A percentile compares a stretch with the other conserved stretches of the same genome.
Conservation (phyloP, 2,888 invertebrate genomes). For the Sericinus montela region DNA sequence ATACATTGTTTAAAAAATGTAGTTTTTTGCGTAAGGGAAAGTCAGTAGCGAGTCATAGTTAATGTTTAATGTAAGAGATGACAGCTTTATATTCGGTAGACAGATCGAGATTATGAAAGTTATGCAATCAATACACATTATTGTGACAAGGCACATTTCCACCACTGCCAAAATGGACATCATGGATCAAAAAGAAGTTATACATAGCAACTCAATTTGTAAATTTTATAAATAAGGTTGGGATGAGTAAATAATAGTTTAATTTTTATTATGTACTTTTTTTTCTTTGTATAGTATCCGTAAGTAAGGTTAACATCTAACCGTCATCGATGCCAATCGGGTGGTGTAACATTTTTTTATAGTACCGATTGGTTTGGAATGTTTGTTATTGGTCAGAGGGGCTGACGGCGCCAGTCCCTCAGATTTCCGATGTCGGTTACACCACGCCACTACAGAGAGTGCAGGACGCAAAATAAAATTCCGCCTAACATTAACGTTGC, state of each 20-base stretch:
- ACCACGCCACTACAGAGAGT: slow-evolving; percentile 63
- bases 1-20: slow-evolving; percentile 49
- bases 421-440: slow-evolving; percentile 32
- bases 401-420: slow-evolving; percentile 15
- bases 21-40: slow-evolving; percentile 66
- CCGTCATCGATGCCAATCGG: slow-evolving; percentile 37
- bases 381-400: slow-evolving; percentile 6
- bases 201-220: slow-evolving; percentile 61
- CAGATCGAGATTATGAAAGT: slow-evolving; percentile 50
- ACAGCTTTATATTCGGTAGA: slow-evolving; percentile 74
- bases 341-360: slow-evolving; percentile 29
- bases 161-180: slow-evolving; percentile 74
- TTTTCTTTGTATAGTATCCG: slow-evolving; percentile 72
- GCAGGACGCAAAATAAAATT: slow-evolving; percentile 69
- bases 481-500: slow-evolving; percentile 76
- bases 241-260: slow-evolving; percentile 72
- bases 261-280: slow-evolving; percentile 62
- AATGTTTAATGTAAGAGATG: slow-evolving; percentile 67
- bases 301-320: slow-evolving; percentile 56
- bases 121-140: slow-evolving; percentile 51
- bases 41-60: slow-evolving; percentile 76
- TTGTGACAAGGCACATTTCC: slow-evolving; percentile 79
- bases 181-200: slow-evolving; percentile 41
- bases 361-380: slow-evolving; percentile 28
- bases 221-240: slow-evolving; percentile 71